Evolutionary conservation across 2,797 vertebrate species (phyloP), one percentile per base, ranked within the genome.

Genomic region (Setipinna tenuifilis): DNA sequence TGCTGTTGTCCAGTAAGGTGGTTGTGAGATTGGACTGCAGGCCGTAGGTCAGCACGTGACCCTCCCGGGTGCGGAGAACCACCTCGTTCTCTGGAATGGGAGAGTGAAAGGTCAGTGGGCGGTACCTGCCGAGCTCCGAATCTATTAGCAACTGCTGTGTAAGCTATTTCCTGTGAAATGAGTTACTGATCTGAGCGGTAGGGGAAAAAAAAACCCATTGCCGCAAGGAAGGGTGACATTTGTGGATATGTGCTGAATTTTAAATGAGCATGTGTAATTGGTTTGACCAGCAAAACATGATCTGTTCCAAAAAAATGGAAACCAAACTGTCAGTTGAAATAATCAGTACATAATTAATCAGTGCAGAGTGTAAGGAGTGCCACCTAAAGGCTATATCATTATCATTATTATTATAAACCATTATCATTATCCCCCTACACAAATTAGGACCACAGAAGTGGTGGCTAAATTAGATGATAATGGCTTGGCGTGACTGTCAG

Each of bases 1-100:
- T 95, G 92, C 93, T 94, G 93, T 96, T 97, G 92, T 96, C 95
- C 90, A 97, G 90, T 85, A 97, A 92, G 14, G 91, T 91, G 0
- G 91, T 82, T 16, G 93, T 95, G 62, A 94, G 85, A 90, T 96
- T 96, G 90, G 87, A 93, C 90, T 82, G 87, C 85, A 97, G 92
- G 90, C 91, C 93, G 88, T 95, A 94, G 0, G 93, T 93, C 90
- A 96, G 90, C 84, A 96, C 84, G 19, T 95, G 94, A 46, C 95
- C 96, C 81, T 96, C 95, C 90, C 91, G 89, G 88, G 92, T 95
- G 85, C 92, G 92, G 35, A 96, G 87, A 10, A 91, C 94, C 82
- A 96, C 93, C 89, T 96, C 94, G 0, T 94, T 92, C 61, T 96
- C 96, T 97, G 90, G 65, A 82, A 81, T 81, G 46, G 17, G 25